Percentiles rank a stretch among this genome's conserved stretches.
These are phyloP conservation scores for Cheilosia impressa DNA, from an alignment of 2,888 invertebrate genomes.

Conservation along the genomic window DNA sequence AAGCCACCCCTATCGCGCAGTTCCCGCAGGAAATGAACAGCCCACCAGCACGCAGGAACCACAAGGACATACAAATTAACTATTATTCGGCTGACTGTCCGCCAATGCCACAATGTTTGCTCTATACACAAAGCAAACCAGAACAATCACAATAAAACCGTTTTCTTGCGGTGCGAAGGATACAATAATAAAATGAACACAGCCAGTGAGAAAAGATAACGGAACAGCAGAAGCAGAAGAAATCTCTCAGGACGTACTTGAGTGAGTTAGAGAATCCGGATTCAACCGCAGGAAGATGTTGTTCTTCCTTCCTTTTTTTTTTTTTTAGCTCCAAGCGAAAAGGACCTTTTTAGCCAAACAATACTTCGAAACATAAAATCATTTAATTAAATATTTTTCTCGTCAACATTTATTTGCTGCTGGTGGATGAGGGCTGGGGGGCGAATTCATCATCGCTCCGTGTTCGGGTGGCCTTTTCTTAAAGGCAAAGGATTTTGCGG, in stretches of 20 bases:
- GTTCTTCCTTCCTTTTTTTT: neutral
- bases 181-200: neutral
- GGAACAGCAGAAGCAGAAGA: constrained; percentile 13
- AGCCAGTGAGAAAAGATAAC: constrained; percentile 25
- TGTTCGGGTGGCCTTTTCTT: neutral
- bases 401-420: constrained; percentile 35
- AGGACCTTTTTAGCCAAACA: constrained; percentile 7
- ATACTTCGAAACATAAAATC: constrained; percentile 50
- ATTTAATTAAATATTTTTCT: constrained; percentile 67
- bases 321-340: neutral
- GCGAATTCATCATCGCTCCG: constrained; percentile 32
- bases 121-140: constrained; percentile 24
- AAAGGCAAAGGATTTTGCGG: constrained; percentile 8
- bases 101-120: constrained; percentile 4
- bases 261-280: constrained; percentile 26
- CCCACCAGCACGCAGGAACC: neutral
- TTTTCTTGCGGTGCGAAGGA: constrained; percentile 29
- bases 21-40: constrained; percentile 6
- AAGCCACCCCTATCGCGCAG: neutral
- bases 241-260: constrained; percentile 17
- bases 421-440: neutral
- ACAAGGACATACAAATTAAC: constrained; percentile 61
- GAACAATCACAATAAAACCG: constrained; percentile 61
- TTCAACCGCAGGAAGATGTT: neutral
- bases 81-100: constrained; percentile 51